A percentile compares a stretch with the other conserved stretches of the same genome.
phyloP scores from a whole-genome alignment of 37 sponge, comb jelly and placozoan species.

The Geodia barretti region DNA sequence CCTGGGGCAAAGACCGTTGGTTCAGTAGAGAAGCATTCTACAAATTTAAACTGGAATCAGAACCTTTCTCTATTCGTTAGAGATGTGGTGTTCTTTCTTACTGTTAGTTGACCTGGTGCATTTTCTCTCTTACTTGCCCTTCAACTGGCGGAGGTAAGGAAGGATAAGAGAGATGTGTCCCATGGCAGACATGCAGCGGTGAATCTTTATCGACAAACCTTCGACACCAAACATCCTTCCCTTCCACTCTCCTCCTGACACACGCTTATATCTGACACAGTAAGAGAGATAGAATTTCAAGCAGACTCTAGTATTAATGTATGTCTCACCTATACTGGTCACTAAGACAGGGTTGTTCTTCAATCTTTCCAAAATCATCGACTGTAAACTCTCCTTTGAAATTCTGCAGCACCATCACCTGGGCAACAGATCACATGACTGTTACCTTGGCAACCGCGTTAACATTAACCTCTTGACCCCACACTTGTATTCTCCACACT shows the following conservation, averaged over 20 bases:
- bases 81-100: too few relatives aligned
- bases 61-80: too few relatives aligned
- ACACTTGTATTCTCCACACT: too few relatives aligned
- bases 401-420: neutral
- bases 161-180: constrained; percentile 43
- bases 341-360: constrained; percentile 40
- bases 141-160: too few relatives aligned
- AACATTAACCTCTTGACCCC: neutral
- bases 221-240: constrained; percentile 12
- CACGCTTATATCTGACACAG: neutral
- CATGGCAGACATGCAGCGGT: constrained; percentile 59
- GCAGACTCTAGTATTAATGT: neutral
- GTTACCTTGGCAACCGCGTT: too few relatives aligned
- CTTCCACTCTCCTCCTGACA: constrained; percentile 20
- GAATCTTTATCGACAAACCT: constrained; percentile 11
- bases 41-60: too few relatives aligned
- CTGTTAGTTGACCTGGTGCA: too few relatives aligned
- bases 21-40: too few relatives aligned
- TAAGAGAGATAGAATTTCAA: neutral
- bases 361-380: constrained; percentile 12
- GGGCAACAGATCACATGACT: too few relatives aligned
- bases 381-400: neutral
- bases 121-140: too few relatives aligned
- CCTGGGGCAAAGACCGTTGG: too few relatives aligned
- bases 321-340: neutral